A percentile compares a stretch with the other conserved stretches of the same genome.
phyloP scores from a whole-genome alignment of 2,797 vertebrate genomes.

The Balearica regulorum region DNA sequence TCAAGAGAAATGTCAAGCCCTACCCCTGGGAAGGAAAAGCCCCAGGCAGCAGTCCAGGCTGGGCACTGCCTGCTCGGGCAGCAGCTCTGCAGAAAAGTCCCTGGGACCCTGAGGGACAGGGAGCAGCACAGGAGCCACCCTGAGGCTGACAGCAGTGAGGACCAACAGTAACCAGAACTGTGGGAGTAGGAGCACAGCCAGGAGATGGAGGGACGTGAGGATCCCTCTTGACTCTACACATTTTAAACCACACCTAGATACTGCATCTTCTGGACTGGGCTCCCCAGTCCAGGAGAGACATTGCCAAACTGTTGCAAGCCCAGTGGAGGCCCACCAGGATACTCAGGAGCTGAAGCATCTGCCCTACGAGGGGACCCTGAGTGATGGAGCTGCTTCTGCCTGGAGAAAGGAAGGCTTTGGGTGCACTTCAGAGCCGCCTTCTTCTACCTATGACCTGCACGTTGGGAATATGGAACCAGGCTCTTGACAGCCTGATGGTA shows the following conservation, averaged over 20 bases:
- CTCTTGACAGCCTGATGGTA: accelerated
- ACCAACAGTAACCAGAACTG: background rate
- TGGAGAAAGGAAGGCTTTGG: background rate
- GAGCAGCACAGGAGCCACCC: background rate
- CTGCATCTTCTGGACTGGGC: background rate
- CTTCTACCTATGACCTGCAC: background rate
- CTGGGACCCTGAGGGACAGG: accelerated
- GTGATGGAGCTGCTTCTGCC: background rate
- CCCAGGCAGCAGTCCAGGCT: background rate
- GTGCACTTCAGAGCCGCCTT: background rate
- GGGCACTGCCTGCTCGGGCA: background rate
- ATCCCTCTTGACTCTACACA: background rate
- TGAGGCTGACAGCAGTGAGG: background rate
- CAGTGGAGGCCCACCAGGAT: background rate
- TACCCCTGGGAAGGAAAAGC: background rate
- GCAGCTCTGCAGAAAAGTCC: background rate
- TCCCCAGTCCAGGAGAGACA: background rate
- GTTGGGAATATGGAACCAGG: background rate
- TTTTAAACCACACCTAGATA: background rate
- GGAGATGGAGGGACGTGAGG: background rate
- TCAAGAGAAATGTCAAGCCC: background rate
- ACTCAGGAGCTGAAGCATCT: background rate
- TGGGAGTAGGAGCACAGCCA: background rate
- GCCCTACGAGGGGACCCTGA: background rate
- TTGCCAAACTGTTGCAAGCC: background rate